A percentile compares a stretch with the other conserved stretches of the same genome.
phyloP scores from a whole-genome alignment of 2,797 vertebrate species.

The Tenualosa thibaudeaui region DNA sequence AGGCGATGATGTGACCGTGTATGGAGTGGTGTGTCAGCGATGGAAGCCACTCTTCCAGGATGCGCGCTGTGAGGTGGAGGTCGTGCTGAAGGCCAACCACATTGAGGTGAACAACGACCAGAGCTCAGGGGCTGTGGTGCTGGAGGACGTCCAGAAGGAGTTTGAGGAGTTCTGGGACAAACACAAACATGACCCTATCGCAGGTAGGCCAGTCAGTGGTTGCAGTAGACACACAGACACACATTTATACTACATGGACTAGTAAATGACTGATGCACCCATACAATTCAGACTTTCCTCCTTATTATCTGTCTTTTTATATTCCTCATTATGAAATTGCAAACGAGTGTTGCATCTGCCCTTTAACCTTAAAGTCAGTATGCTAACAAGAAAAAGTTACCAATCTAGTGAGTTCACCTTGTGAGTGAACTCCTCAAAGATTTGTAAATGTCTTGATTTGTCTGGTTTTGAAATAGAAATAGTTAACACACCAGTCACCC shows the following conservation, averaged over 20 bases:
- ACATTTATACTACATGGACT: not conserved
- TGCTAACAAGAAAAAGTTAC: not conserved
- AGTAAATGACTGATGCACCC: not conserved
- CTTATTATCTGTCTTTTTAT: not conserved
- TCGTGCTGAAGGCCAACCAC: constrained; percentile 92
- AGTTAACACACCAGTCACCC: not conserved
- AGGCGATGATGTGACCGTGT: constrained; percentile 95
- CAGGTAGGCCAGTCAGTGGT: constrained; percentile 63
- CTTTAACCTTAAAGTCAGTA: not conserved
- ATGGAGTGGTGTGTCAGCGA: constrained; percentile 89
- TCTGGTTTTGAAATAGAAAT: not conserved
- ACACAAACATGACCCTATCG: constrained; percentile 79
- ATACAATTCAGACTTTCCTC: not conserved
- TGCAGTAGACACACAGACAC: not conserved
- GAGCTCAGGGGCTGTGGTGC: constrained; percentile 71
- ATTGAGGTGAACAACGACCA: constrained; percentile 92
- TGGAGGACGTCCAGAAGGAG: constrained; percentile 87
- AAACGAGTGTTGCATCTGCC: not conserved
- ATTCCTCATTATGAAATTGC: not conserved
- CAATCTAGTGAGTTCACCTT: not conserved
- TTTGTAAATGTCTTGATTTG: not conserved
- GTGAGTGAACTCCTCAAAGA: not conserved
- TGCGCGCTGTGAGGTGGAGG: constrained; percentile 85
- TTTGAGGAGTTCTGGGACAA: constrained; percentile 88
- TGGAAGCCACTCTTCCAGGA: constrained; percentile 87